Base-by-base conservation (phyloP, 2,888 invertebrate genomes). In the Caenorhabditis becei region DNA sequence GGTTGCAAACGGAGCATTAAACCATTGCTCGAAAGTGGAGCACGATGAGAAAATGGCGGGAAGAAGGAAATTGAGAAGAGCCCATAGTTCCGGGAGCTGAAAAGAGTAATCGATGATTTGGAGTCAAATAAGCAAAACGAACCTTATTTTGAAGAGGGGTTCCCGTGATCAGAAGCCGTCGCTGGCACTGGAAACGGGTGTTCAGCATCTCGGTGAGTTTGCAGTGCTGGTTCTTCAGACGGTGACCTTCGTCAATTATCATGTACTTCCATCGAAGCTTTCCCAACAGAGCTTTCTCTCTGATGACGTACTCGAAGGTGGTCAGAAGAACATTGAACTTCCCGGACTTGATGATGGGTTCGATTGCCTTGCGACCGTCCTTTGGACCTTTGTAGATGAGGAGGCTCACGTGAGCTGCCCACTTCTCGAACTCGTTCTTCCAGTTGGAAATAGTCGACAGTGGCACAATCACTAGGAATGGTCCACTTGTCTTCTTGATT, bases 221-320 rank as follows among this genome's bases (percentile, higher is more conserved):
- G 93, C 98, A 99, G 92, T 99, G 98, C 92, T 99, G 98, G 93
- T 99, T 99, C 93, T 99, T 99, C 98, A 99, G 98, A 85, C 99
- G 94, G 93, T 99, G 99, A 69, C 99, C 99, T 92, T 99, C 99
- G 92, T 99, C 99, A 89, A 99, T 99, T 83, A 99, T 98, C 98
- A 99, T 98, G 92, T 98, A 99, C 92, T 97, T 98, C 97, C 98
- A 99, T 85, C 95, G 95, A 20, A 96, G 92, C 94, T 98, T 99
- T n/a, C 97, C 96, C 72, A 98, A 93, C 14, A 96, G 95, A 1
- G 95, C 94, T 92, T 97, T 98, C 92, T 99, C 99, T 92, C 97
- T 97, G 89, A 99, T 97, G 82, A 99, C 96, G 92, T 99, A 99
- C 92, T 99, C 99, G 91, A 99, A 99, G 0, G 99, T 99, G 11